A percentile compares a stretch with the other conserved stretches of the same genome.
These are phyloP conservation scores for Diplosoma virens DNA, from an alignment of 23 tunicate species.

Conservation along the genomic window DNA sequence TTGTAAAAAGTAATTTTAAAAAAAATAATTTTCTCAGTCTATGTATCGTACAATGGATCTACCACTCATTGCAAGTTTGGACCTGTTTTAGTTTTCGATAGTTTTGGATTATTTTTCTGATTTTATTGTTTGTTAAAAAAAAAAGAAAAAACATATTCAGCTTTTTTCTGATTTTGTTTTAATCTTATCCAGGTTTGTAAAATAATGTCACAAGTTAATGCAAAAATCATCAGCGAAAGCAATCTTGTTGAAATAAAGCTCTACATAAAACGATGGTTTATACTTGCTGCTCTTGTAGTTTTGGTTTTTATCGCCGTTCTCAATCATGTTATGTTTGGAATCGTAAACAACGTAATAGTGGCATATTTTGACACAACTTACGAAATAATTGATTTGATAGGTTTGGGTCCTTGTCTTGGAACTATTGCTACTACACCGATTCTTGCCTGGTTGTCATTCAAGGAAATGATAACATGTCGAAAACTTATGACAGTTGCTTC, in stretches of 20 bases:
- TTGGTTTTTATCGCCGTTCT: neutral
- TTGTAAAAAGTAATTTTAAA: too few species aligned
- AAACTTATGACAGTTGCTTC: neutral
- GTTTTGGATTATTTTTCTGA: too few species aligned
- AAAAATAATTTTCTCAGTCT: too few species aligned
- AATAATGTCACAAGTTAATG: too few species aligned
- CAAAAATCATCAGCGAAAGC: too few species aligned
- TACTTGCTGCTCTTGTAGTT: neutral
- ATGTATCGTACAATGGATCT: too few species aligned
- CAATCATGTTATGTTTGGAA: neutral
- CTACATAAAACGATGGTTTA: neutral
- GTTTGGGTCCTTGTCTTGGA: neutral
- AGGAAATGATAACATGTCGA: neutral
- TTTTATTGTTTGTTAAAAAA: too few species aligned
- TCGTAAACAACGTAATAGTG: neutral
- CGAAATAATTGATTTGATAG: neutral
- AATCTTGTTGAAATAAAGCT: neutral
- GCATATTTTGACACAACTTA: neutral
- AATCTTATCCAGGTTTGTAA: too few species aligned
- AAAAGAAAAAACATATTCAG: too few species aligned
- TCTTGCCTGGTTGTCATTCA: neutral
- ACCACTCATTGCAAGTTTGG: too few species aligned
- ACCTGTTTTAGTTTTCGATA: too few species aligned
- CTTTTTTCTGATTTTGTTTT: too few species aligned
- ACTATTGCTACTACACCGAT: neutral